Base-by-base conservation (phyloP, 2,888 invertebrate species). In the Agriotes lineatus region DNA sequence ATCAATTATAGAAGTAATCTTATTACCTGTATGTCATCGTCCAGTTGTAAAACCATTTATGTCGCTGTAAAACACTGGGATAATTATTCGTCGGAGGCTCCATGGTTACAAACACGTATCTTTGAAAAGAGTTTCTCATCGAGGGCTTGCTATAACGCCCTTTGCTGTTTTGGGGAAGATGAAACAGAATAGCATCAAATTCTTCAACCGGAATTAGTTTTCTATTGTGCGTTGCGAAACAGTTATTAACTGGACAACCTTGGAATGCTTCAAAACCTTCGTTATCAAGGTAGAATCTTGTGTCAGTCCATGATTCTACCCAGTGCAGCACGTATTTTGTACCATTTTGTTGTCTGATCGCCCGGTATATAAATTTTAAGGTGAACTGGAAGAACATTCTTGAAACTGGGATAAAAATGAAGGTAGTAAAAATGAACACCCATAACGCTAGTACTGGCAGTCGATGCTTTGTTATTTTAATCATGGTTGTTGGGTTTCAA, bases 11-110 rank as follows among this genome's bases (percentile, higher is more conserved):
- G n/a, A n/a, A n/a, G n/a, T n/a, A n/a, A n/a, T n/a, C n/a, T n/a
- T n/a, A n/a, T 44, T 60, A 60, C 87, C 65, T 86, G 76, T 88
- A 88, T 0, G 86, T 87, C 87, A 88, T 88, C 1, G 88, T 89
- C 68, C 85, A 78, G 75, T 89, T 89, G 72, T 86, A 90, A 65
- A 88, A 87, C 25, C 81, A 73, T 5, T 79, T 75, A 45, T 84
- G 82, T 50, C 73, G 67, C 6, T 69, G 68, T 0, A 62, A n/a
- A 19, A 72, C 45, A 3, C 64, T 12, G 1, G 56, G 19, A 0
- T 42, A 44, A 3, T 80, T 66, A 65, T 82, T 78, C 0, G 66
- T 70, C 10, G 85, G 84, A 14, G 85, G 83, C 73, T 89, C 88
- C 76, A 86, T 80, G 37, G 84, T 78, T 0, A 85, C 83, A 72